Evolutionary conservation across 2,888 invertebrate genomes (phyloP).

Genomic region (Pocota personata): DNA sequence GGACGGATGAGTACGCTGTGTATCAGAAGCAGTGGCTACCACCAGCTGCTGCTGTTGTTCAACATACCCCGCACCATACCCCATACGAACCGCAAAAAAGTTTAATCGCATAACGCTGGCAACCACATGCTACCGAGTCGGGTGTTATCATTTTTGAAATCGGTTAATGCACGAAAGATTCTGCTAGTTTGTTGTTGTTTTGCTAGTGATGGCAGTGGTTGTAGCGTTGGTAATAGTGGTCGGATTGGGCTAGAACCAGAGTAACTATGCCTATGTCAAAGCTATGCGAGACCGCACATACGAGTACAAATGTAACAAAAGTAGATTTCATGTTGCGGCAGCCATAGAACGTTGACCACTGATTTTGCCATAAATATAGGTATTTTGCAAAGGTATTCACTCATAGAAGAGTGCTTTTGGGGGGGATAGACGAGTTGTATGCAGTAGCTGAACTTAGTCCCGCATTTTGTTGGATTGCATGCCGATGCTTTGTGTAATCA

Average conservation of each 20-base stretch:
- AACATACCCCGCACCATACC: conserved; percentile 28
- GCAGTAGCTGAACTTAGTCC: conserved; percentile 52
- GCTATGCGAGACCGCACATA: conserved; percentile 45
- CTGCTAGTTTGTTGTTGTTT: background rate
- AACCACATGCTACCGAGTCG: conserved; percentile 48
- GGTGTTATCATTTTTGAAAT: conserved; percentile 63
- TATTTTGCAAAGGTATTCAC: conserved; percentile 63
- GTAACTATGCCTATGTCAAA: conserved; percentile 37
- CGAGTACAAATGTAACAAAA: conserved; percentile 66
- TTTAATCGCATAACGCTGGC: conserved; percentile 64
- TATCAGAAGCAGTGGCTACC: background rate
- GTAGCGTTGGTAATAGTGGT: conserved; percentile 7
- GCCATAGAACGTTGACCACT: conserved; percentile 68
- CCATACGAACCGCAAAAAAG: conserved; percentile 44
- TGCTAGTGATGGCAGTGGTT: background rate
- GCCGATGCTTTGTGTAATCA: background rate
- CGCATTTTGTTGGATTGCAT: background rate
- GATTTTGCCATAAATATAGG: conserved; percentile 72
- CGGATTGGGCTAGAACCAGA: conserved; percentile 22
- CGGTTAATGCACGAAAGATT: conserved; percentile 58
- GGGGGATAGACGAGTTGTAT: background rate
- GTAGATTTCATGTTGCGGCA: conserved; percentile 62
- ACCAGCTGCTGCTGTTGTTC: conserved; percentile 33
- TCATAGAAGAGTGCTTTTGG: conserved; percentile 20
- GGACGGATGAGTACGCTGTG: conserved; percentile 26